Base-by-base conservation (phyloP, 2,113 vertebrate genomes). In the Lophotis ruficrista region DNA sequence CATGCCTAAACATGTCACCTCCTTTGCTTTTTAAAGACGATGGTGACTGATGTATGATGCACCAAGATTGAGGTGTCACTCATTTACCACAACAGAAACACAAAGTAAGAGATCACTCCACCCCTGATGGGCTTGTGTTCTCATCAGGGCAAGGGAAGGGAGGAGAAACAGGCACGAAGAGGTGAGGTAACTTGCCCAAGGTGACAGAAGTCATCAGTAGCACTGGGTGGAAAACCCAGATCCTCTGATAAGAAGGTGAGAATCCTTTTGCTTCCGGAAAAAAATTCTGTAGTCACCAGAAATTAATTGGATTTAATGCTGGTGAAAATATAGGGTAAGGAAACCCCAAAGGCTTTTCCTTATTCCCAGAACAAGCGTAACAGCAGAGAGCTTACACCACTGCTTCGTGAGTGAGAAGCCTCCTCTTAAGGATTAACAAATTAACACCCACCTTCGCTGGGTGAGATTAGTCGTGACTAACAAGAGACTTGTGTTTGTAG, bases 121-220 rank as follows among this genome's bases (percentile, higher is more conserved):
- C 79, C 47, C 76, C 54, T 3, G 18, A 78, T 58, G 90, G 80
- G 68, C 41, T 79, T 50, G 53, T 78, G 69, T 25, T 94, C 82
- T 96, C 86, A 92, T 57, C 27, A 91, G 92, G 86, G 90, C 92
- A 94, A 91, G 65, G 94, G 77, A 75, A 84, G 53, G 89, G 80
- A 93, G 9, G 75, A 97, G 60, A 96, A 95, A 96, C 92, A 96
- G 95, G 86, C 21, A 96, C 94, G 96, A 93, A 97, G 96, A 96
- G 96, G 96, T 95, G 96, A 97, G 86, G 94, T 82, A 88, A 96
- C 94, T 97, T 96, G 96, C 96, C 96, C 90, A 97, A 97, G 95
- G 94, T 94, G 89, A 94, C 76, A 91, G 88, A 83, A 79, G 69
- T 87, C 90, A 96, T 80, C 38, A 75, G 69, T 23, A 93, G 65